phyloP scores from a whole-genome alignment of 2,113 vertebrate genomes.

The Arenaria interpres region DNA sequence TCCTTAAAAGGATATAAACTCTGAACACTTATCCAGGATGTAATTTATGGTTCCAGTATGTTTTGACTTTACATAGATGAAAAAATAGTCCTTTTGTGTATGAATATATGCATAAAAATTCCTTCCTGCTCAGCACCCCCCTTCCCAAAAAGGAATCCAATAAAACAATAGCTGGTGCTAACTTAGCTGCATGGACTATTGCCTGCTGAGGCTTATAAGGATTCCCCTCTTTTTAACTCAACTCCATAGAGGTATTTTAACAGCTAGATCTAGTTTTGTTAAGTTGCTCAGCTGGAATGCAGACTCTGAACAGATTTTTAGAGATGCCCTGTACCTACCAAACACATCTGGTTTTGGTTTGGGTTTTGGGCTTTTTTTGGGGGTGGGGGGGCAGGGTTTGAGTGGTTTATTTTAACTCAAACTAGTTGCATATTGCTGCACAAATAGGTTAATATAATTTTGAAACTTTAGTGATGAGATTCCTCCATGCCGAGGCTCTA shows the following conservation, averaged over 20 bases:
- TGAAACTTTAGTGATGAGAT: neutral
- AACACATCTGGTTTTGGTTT: neutral
- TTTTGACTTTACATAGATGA: conserved; percentile 58
- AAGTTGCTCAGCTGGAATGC: neutral
- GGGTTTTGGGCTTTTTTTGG: no score
- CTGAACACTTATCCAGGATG: neutral
- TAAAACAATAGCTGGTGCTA: conserved; percentile 23
- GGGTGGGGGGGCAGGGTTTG: neutral
- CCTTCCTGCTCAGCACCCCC: neutral
- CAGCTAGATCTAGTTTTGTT: neutral
- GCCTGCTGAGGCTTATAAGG: neutral
- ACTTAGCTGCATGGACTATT: neutral
- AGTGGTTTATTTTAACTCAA: neutral
- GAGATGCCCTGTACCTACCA: neutral
- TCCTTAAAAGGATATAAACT: conserved; percentile 60
- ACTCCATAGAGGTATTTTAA: neutral
- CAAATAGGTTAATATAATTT: neutral
- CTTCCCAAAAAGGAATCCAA: neutral
- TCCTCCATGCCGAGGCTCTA: neutral
- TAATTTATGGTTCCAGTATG: conserved; percentile 57
- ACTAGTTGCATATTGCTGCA: neutral
- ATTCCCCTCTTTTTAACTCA: neutral
- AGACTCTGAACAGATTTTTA: neutral
- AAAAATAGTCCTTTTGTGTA: conserved; percentile 34
- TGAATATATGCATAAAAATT: conserved; percentile 60